These are phyloP conservation scores for Trochalopteron elliotii DNA, from an alignment of 2,113 vertebrate genomes.

Conservation along the genomic window DNA sequence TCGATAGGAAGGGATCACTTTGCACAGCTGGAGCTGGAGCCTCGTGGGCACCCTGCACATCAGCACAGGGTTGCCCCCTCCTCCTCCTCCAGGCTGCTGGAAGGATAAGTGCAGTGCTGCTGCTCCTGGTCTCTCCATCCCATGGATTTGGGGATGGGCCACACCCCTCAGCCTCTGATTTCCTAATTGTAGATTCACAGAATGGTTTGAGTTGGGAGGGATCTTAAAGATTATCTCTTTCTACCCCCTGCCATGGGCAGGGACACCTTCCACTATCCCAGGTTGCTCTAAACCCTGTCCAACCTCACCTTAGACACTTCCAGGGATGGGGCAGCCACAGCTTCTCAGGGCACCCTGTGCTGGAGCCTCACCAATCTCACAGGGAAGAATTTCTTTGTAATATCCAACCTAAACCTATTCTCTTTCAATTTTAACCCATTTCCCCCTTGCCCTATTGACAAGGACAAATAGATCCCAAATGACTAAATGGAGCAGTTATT, in stretches of 20 bases:
- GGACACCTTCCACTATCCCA: not conserved
- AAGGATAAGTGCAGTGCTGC: not conserved
- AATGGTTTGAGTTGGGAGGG: not conserved
- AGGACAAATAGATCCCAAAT: not conserved
- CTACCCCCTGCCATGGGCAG: not conserved
- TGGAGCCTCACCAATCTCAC: not conserved
- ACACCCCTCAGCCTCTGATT: not conserved
- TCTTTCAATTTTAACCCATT: not conserved
- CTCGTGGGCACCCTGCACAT: rapidly evolving
- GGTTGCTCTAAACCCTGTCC: rapidly evolving
- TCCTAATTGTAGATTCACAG: not conserved
- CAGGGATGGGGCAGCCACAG: not conserved
- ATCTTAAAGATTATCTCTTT: not conserved
- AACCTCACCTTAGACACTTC: rapidly evolving
- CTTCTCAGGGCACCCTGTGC: not conserved
- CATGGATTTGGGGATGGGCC: not conserved
- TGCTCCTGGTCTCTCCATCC: not conserved
- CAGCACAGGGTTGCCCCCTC: rapidly evolving
- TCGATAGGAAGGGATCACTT: rapidly evolving
- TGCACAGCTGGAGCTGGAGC: not conserved
- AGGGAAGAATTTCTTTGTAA: not conserved
- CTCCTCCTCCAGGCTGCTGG: not conserved
- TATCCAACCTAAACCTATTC: not conserved
- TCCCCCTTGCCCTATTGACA: not conserved
- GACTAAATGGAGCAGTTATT: not conserved